Base-by-base conservation (phyloP, 2,888 invertebrate species). In the Elegia similella region DNA sequence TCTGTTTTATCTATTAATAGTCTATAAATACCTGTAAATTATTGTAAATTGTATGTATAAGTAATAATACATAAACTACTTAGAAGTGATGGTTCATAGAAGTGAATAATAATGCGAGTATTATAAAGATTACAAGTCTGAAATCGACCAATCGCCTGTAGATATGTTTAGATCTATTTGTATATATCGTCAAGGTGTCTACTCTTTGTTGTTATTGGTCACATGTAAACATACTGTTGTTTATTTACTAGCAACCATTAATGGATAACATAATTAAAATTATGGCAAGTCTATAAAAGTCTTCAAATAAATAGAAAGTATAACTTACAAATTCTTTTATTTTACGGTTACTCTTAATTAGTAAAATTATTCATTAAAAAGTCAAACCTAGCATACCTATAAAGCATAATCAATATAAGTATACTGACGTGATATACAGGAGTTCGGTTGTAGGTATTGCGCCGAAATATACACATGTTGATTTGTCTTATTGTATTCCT, bases 131-230 rank as follows among this genome's bases (percentile, higher is more conserved):
- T 60, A 64, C 64, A 89, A 89, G 90, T 90, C 90, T 90, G 91
- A 90, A 78, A 86, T 82, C 88, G 90, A 91, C 90, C 90, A 91
- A 91, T 84, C 80, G 82, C 76, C 72, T 86, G 87, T 90, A 86
- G 79, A 84, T 83, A 72, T 76, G 73, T 66, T 69, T 82, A 84
- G 78, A 69, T 70, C 73, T 84, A 83, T 77, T 73, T 88, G 87
- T 89, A 88, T 66, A 89, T 88, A 88, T 68, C 68, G 68, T 81
- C 73, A 80, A 73, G 69, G 76, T 80, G 76, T 83, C 80, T 82
- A 80, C 75, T 78, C 75, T 78, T 78, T 76, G 82, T 86, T 88
- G 80, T 82, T 82, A 73, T 69, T 69, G 62, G 71, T 69, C 58
- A 67, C 65, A 72, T 78, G 76, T 84, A 82, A 82, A 81, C 81